Evolutionary conservation across 2,888 invertebrate species (phyloP).

Genomic region (Troides aeacus): DNA sequence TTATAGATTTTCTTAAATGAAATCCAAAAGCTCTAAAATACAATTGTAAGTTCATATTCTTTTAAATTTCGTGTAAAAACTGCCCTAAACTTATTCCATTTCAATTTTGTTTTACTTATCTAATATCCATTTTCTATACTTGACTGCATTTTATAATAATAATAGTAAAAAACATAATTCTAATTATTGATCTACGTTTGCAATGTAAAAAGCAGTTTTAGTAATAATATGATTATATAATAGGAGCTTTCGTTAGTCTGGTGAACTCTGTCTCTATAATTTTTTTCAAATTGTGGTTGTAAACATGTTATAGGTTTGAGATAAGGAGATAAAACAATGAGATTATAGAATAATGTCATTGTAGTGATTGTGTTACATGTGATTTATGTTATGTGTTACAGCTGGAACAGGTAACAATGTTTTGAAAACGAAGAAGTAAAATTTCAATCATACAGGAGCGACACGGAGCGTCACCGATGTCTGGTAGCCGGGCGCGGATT

Average conservation of each 20-base stretch:
- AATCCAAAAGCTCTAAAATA: neutral
- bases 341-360: neutral
- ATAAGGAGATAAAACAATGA: neutral
- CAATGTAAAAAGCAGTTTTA: too few relatives aligned
- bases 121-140: too few relatives aligned
- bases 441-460: slow-evolving; percentile 45
- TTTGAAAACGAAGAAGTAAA: slow-evolving; percentile 44
- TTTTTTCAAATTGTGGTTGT: too few relatives aligned
- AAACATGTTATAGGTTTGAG: neutral
- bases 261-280: too few relatives aligned
- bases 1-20: neutral
- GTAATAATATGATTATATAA: too few relatives aligned
- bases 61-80: neutral
- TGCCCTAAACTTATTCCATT: neutral
- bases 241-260: too few relatives aligned
- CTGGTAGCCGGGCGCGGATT: slow-evolving; percentile 59
- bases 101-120: too few relatives aligned
- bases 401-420: slow-evolving; percentile 28
- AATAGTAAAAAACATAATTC: too few relatives aligned
- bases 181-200: too few relatives aligned
- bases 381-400: neutral
- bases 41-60: neutral
- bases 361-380: neutral
- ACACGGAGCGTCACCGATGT: slow-evolving; percentile 43
- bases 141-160: too few relatives aligned